Conservation (phyloP, 2,113 vertebrate species). For the Hyla sarda region DNA sequence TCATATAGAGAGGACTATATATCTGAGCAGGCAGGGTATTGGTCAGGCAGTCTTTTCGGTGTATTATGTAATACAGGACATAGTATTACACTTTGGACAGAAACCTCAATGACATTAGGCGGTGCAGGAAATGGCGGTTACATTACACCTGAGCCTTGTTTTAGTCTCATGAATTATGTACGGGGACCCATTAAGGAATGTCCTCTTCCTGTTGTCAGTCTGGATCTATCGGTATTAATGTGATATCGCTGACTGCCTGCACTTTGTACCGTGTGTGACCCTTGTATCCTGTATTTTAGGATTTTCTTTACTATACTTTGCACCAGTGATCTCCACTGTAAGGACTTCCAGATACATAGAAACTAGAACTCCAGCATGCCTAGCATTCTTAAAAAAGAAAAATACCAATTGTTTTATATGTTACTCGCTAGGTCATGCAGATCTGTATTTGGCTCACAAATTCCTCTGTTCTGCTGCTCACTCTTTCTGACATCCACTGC, state of each 20-base stretch:
- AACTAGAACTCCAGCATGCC: too few species aligned
- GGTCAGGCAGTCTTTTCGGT: not conserved
- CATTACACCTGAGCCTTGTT: slow-evolving; percentile 7
- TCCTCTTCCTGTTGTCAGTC: not conserved
- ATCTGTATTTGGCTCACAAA: too few species aligned
- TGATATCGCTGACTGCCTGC: not conserved
- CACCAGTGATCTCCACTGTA: not conserved
- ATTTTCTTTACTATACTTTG: not conserved
- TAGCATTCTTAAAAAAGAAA: too few species aligned
- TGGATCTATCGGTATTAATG: not conserved
- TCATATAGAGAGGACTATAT: not conserved
- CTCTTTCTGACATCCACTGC: too few species aligned
- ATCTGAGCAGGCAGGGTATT: not conserved
- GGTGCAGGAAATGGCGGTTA: not conserved
- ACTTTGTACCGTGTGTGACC: not conserved
- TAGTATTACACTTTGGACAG: not conserved
- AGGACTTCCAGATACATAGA: too few species aligned
- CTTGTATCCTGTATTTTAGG: not conserved
- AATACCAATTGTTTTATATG: too few species aligned
- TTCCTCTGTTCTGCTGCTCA: too few species aligned
- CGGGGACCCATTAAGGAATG: not conserved
- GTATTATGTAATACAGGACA: not conserved
- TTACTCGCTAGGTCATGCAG: too few species aligned
- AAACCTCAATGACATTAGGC: not conserved
- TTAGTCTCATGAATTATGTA: slow-evolving; percentile 19